Conservation (phyloP, 2,113 vertebrate genomes). For the Nerophis lumbriciformis region DNA sequence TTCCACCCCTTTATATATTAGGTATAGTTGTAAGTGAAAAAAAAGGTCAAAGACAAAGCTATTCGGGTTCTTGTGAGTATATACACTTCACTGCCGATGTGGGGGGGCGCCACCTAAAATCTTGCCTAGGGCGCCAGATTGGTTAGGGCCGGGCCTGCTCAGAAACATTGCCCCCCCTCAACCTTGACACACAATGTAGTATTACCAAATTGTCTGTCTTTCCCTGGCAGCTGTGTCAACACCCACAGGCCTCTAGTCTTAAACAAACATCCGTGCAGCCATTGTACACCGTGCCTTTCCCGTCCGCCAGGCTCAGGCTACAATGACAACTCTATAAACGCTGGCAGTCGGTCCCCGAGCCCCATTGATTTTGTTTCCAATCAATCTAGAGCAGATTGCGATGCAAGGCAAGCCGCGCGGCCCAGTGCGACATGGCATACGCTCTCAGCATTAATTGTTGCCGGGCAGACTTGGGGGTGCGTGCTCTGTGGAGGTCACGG, state of each 20-base stretch:
- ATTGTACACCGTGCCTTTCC: conserved; percentile 51
- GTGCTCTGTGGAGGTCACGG: conserved; percentile 23
- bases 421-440: conserved; percentile 34
- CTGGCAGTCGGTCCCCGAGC: conserved; percentile 59
- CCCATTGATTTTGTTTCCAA: conserved; percentile 63
- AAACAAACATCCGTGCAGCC: conserved; percentile 63
- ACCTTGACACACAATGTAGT: conserved; percentile 36
- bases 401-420: conserved; percentile 48
- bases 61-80: too few species aligned
- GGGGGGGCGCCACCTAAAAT: too few species aligned
- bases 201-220: conserved; percentile 45
- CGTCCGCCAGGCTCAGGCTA: conserved; percentile 42
- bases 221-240: conserved; percentile 74
- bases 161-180: conserved; percentile 43
- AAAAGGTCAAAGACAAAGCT: too few species aligned
- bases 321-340: conserved; percentile 59
- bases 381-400: conserved; percentile 55
- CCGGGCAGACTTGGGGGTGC: conserved; percentile 48
- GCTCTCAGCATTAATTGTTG: conserved; percentile 56
- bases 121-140: too few species aligned
- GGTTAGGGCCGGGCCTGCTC: too few species aligned
- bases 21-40: too few species aligned
- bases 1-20: too few species aligned
- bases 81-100: too few species aligned
- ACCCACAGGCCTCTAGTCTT: conserved; percentile 56